Percentiles rank a stretch among this genome's conserved stretches.
Conservation (phyloP, 2,888 invertebrate species). For the Erebia aethiops region DNA sequence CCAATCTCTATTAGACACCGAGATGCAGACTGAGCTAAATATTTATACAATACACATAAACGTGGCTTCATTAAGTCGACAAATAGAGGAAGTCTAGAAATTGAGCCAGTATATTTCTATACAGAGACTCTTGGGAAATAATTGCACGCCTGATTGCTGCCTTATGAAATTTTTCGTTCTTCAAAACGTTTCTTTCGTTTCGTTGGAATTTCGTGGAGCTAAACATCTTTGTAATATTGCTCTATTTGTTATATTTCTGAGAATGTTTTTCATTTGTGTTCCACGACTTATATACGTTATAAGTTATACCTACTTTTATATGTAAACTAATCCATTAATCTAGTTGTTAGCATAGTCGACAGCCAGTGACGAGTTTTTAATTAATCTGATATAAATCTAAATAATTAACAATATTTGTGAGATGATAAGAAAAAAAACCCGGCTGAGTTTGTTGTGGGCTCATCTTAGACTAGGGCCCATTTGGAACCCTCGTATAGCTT, state of each 20-base stretch:
- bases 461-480: no score
- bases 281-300: no score
- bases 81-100: slow-evolving; percentile 73
- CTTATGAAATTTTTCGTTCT: slow-evolving; percentile 64
- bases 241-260: not conserved
- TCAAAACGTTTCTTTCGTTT: slow-evolving; percentile 28
- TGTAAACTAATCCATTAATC: no score
- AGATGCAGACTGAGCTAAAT: slow-evolving; percentile 36
- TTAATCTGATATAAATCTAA: no score
- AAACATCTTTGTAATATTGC: not conserved
- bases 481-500: no score
- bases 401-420: no score
- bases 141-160: slow-evolving; percentile 70
- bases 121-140: slow-evolving; percentile 76
- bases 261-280: not conserved
- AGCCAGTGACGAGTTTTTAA: no score
- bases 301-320: no score
- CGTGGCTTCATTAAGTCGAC: slow-evolving; percentile 62
- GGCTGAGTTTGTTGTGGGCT: no score
- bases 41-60: slow-evolving; percentile 39
- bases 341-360: no score
- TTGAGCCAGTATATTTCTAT: slow-evolving; percentile 69
- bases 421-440: no score
- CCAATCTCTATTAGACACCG: slow-evolving; percentile 35
- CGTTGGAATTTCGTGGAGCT: slow-evolving; percentile 18